Evolutionary conservation across 2,113 vertebrate genomes (phyloP), one percentile per base, ranked within the genome.

Genomic region (Perca fluviatilis): DNA sequence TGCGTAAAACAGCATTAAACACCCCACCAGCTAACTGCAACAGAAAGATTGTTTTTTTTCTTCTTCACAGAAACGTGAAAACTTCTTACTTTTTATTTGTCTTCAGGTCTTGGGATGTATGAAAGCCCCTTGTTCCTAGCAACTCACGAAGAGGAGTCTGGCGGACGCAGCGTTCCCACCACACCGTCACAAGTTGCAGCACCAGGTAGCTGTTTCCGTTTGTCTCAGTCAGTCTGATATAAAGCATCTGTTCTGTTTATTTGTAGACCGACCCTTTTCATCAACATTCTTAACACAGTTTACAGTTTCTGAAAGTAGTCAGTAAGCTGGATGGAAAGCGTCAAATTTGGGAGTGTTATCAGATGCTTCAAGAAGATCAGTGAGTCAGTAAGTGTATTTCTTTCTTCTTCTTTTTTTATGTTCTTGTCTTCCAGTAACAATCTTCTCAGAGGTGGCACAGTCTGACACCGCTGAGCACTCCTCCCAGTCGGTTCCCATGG

Each of bases 401-500:
- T 4, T 54, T 82, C 25, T 56, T 30, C 5, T 30, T 30, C 5
- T 30, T 30, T 11, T 33, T 33, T 33, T 5, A 0, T 67, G 16
- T 0, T 63, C 10, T 25, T 54, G 6, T 72, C 40, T 61, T 36
- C 23, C 86, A 97, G 96, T 97, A 75, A 96, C 95, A 0, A 94
- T 96, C 1, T 98, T 98, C 87, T 96, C 97, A 0, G 98, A 99
- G 83, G 96, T 93, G 0, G 88, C 94, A 8, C 82, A 95, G 1
- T 95, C 97, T 0, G 98, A 99, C 1, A 87, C 95, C 13, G 95
- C 95, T 0, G 98, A 99, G n/a, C 96, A 95, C 0, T 96, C 97
- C 8, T 98, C 97, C 5, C 98, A 99, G 92, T 99, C 98, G 0
- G 98, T 99, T 80, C 98, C 98, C 10, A 98, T 95, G 95, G 98